Evolutionary conservation across 2,888 invertebrate species (phyloP), one percentile per base, ranked within the genome.

Genomic region (Rotaria macrura): DNA sequence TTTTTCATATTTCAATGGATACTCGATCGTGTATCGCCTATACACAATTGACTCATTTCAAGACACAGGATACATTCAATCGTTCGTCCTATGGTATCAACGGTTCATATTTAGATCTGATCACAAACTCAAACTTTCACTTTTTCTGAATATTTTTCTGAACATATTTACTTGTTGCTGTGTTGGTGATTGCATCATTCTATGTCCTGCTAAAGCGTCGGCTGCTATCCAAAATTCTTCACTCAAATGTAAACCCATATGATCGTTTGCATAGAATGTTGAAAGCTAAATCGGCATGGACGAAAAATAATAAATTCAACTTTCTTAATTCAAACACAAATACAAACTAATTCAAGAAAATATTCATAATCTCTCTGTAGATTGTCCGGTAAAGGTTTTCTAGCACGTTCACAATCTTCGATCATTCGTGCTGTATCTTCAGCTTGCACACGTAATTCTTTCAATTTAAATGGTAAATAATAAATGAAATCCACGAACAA

Each of bases 401-500:
- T 43, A 43, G 43, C 40, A n/a, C 79, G 79, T n/a, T 79, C 79
- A 43, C 79, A 79, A 79, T 79, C 79, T 79, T 79, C 79, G 14
- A 79, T 79, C 43, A 43, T 79, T 43, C 79, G 43, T 43, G 79
- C 79, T 43, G 79, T 79, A 79, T 79, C 79, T 79, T 79, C 79
- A 12, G 79, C 79, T 43, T 79, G 79, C 14, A 79, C 79, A 79
- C 79, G 79, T 79, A 79, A 43, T 43, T 79, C 79, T 79, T 79
- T 79, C 14, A 79, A 43, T 43, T 79, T 79, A n/a, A 79, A 79
- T 43, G 79, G 79, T 79, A 79, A 79, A 79, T 79, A 79, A 43
- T 79, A 79, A n/a, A 79, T 79, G n/a, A 79, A 79, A 79, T 79
- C 79, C 25, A 79, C 79, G 43, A 79, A 79, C 25, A 79, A n/a